These are phyloP conservation scores for Catonia carolina DNA, from an alignment of 2,888 invertebrate genomes.

Conservation along the genomic window DNA sequence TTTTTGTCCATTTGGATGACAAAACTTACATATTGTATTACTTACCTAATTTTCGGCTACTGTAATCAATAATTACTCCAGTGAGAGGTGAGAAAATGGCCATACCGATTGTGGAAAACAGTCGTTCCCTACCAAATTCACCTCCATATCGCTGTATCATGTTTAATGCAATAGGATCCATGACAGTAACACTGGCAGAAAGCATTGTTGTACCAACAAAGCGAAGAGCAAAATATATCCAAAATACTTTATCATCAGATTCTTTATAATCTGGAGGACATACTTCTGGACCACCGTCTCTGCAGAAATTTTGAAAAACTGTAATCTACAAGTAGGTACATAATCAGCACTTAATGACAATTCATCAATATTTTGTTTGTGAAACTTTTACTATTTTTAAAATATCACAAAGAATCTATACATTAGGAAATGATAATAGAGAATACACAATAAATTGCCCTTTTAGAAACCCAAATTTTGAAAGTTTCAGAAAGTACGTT, in stretches of 20 bases:
- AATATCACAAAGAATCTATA: too few relatives aligned
- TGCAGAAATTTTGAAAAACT: too few relatives aligned
- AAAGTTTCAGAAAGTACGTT: too few relatives aligned
- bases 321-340: too few relatives aligned
- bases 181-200: constrained; percentile 77
- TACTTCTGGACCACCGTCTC: constrained; percentile 65
- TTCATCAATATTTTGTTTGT: too few relatives aligned
- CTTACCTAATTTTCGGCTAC: constrained; percentile 46
- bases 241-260: constrained; percentile 70
- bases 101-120: constrained; percentile 76
- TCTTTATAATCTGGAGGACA: constrained; percentile 75
- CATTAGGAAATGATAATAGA: too few relatives aligned
- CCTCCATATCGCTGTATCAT: constrained; percentile 79
- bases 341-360: too few relatives aligned
- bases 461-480: too few relatives aligned
- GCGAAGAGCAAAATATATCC: constrained; percentile 72
- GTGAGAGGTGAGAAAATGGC: constrained; percentile 75
- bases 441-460: too few relatives aligned
- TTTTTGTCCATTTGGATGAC: too few relatives aligned
- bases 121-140: constrained; percentile 71
- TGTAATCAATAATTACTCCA: constrained; percentile 68
- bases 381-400: too few relatives aligned
- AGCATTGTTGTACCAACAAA: constrained; percentile 75
- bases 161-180: constrained; percentile 81
- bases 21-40: background rate